Base-by-base conservation (phyloP, 2,113 vertebrate genomes). In the Melanotaenia duboulayi region DNA sequence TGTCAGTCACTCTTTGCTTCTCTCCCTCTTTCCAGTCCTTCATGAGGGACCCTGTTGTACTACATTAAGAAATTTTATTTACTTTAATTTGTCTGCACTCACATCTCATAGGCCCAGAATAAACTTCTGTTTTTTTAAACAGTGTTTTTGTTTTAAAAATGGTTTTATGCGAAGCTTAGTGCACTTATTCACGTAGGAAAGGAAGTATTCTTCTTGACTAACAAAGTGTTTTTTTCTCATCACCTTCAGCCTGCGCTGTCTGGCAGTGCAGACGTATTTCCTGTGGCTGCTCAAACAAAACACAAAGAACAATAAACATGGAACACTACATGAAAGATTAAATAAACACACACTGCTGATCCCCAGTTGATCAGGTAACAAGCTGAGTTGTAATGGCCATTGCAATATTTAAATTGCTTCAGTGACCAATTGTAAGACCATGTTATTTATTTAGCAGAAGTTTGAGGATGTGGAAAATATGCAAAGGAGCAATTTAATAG, bases 41-140 rank as follows among this genome's bases (percentile, higher is more conserved):
- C 68, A 57, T 4, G 22, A 73, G 9, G 62, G 60, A 50, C 57
- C 32, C 49, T 58, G 50, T 32, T 80, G 54, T 52, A 1, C 60
- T 65, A 50, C 62, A 68, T 58, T 77, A 75, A 66, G 68, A 57
- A 48, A 74, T 82, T 80, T 78, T 56, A 83, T 85, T 80, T 74
- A 60, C 69, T 83, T 81, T 28, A 64, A 66, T 71, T 46, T 82
- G 74, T 58, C 55, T 68, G 23, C 73, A 67, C 50, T 80, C 54
- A 55, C 49, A 66, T 82, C 86, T 79, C 79, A 35, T 2, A 63
- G 78, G 74, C 52, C 44, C 17, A 39, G 48, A 76, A 66, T 74
- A 64, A 74, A 71, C 77, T 77, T 23, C 69, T 78, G 32, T 83
- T 88, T 87, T 83, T 88, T 81, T 85, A n/a, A n/a, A 77, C 76